These are phyloP conservation scores for Misgurnus mizolepis DNA, from an alignment of 2,113 vertebrate genomes.

Conservation along the genomic window DNA sequence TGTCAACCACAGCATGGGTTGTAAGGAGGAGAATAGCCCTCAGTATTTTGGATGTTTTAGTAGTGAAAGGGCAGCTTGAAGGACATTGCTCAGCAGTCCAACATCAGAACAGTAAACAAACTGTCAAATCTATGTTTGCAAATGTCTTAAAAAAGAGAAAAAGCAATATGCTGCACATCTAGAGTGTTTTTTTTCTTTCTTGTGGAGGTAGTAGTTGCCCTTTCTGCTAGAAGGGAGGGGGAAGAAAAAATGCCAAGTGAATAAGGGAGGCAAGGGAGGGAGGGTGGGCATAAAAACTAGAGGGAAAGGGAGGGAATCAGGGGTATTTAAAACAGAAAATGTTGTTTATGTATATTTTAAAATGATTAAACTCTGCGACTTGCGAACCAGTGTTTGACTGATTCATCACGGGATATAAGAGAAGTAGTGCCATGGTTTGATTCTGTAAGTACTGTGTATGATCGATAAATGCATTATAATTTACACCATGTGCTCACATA, in stretches of 20 bases:
- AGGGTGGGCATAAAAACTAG: constrained; percentile 35
- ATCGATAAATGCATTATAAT: constrained; percentile 8
- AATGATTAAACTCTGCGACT: constrained; percentile 72
- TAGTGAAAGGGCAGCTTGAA: constrained; percentile 64
- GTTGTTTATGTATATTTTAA: constrained; percentile 78
- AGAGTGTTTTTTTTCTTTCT: constrained; percentile 59
- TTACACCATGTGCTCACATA: not conserved
- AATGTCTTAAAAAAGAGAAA: constrained; percentile 71
- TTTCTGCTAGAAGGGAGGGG: constrained; percentile 27
- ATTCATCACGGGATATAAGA: not conserved
- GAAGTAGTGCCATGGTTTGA: constrained; percentile 5
- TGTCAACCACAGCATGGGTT: not conserved
- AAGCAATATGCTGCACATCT: constrained; percentile 78
- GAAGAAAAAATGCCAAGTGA: constrained; percentile 7
- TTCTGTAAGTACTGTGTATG: not conserved
- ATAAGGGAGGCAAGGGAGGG: constrained; percentile 18
- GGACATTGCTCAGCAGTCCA: constrained; percentile 68
- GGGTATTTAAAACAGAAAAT: constrained; percentile 74
- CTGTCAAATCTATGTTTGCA: constrained; percentile 76
- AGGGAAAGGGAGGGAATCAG: constrained; percentile 41
- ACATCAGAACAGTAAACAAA: constrained; percentile 57
- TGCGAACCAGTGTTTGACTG: constrained; percentile 49
- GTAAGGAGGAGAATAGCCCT: not conserved
- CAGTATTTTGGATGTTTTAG: constrained; percentile 37
- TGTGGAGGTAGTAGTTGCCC: constrained; percentile 38